phyloP scores from a whole-genome alignment of 37 sponge, comb jelly and placozoan genomes.

The Cladorhizidae sp. region DNA sequence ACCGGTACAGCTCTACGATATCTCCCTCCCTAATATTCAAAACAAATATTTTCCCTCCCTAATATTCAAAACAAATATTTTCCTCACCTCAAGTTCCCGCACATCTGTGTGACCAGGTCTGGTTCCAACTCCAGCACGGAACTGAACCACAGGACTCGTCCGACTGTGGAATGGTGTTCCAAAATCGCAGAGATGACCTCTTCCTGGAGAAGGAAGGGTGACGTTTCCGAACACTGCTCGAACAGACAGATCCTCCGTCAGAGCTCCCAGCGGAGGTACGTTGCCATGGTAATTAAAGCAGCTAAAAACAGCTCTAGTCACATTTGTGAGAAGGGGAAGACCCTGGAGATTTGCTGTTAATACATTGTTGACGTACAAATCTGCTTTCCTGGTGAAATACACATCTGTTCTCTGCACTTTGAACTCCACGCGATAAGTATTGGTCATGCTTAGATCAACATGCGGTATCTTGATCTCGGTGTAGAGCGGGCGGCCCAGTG shows the following conservation, averaged over 20 bases:
- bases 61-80: not conserved
- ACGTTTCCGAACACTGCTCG: constrained; percentile 55
- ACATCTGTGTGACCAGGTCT: constrained; percentile 63
- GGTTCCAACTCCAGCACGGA: constrained; percentile 79
- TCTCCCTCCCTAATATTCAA: no score
- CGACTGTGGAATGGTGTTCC: constrained; percentile 76
- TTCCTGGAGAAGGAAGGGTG: constrained; percentile 15
- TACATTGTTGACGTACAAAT: constrained; percentile 50
- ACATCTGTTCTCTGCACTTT: constrained; percentile 26
- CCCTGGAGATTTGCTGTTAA: constrained; percentile 48
- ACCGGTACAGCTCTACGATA: not conserved
- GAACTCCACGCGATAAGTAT: constrained; percentile 49
- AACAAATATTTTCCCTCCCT: no score
- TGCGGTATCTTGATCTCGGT: constrained; percentile 16
- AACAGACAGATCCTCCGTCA: constrained; percentile 37
- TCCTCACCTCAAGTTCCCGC: constrained; percentile 48
- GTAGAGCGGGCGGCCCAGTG: constrained; percentile 3
- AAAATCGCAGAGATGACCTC: constrained; percentile 52
- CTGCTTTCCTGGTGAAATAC: not conserved
- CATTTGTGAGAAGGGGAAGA: constrained; percentile 39
- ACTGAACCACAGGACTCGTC: constrained; percentile 70
- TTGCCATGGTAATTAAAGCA: constrained; percentile 59
- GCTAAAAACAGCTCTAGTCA: constrained; percentile 29
- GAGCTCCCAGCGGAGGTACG: constrained; percentile 20
- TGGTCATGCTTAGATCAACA: constrained; percentile 31